Percentiles rank a stretch among this genome's conserved stretches.
phyloP scores from a whole-genome alignment of 2,888 invertebrate genomes.

The Callyntrura sp. region DNA sequence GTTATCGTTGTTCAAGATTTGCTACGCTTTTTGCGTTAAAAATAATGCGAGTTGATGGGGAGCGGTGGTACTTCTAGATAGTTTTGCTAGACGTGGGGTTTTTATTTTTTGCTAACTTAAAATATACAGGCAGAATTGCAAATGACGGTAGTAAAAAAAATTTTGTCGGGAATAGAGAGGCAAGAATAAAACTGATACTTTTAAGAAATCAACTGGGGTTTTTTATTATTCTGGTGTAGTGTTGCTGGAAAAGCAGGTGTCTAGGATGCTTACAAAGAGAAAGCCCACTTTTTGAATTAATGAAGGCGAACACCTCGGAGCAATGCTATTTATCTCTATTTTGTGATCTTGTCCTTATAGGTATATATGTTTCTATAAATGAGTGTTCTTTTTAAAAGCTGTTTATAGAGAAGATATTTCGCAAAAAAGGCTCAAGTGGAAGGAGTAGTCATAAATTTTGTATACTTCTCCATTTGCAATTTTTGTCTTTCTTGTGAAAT shows the following conservation, averaged over 20 bases:
- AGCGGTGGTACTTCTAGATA: neutral
- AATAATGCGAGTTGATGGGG: constrained; percentile 54
- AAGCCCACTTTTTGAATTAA: neutral
- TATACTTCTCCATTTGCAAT: too few species aligned
- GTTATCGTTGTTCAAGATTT: constrained; percentile 48
- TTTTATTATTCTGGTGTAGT: constrained; percentile 57
- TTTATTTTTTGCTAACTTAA: neutral
- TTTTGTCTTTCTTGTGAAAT: too few species aligned
- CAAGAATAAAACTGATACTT: constrained; percentile 45
- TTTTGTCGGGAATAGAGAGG: constrained; percentile 54
- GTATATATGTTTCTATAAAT: neutral
- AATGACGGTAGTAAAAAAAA: constrained; percentile 3
- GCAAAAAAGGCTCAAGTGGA: too few species aligned
- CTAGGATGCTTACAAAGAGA: neutral
- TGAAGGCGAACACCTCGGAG: neutral
- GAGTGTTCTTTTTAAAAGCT: too few species aligned
- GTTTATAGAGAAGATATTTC: too few species aligned
- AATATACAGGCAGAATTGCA: constrained; percentile 7
- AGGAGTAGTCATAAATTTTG: too few species aligned
- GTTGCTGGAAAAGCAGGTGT: too few species aligned
- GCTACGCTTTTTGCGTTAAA: constrained; percentile 6
- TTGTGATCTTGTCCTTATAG: too few species aligned
- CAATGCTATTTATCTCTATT: too few species aligned
- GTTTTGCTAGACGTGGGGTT: neutral
- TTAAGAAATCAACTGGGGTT: constrained; percentile 70